Evolutionary conservation across 2,797 vertebrate species (phyloP).

Genomic region (Eospalax fontanierii): DNA sequence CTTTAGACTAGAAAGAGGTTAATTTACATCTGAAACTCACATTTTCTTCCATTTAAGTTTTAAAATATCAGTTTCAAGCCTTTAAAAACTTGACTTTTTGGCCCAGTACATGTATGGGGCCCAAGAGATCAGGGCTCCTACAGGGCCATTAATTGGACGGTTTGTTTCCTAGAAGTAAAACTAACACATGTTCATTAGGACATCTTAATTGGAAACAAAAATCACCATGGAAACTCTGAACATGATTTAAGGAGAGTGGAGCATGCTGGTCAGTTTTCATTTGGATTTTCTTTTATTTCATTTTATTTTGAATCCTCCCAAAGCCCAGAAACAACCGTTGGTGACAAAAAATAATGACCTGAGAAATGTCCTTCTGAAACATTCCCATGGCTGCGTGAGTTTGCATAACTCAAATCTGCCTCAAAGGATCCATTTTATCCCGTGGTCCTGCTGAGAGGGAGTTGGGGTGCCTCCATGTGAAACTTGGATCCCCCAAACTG

Average conservation of each 20-base stretch:
- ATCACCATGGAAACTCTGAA: slow-evolving; percentile 77
- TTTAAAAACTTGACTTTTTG: slow-evolving; percentile 60
- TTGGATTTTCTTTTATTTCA: slow-evolving; percentile 82
- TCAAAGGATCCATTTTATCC: slow-evolving; percentile 25
- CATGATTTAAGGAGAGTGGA: slow-evolving; percentile 80
- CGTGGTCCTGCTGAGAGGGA: not conserved
- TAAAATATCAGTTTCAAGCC: not conserved
- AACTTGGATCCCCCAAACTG: slow-evolving; percentile 34
- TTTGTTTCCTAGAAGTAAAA: slow-evolving; percentile 49
- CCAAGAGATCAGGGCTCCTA: slow-evolving; percentile 59
- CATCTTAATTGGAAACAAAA: slow-evolving; percentile 84
- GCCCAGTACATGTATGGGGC: not conserved
- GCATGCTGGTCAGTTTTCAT: slow-evolving; percentile 84
- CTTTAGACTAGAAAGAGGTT: not conserved
- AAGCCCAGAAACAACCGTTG: slow-evolving; percentile 80
- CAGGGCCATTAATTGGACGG: slow-evolving; percentile 61
- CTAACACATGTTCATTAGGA: slow-evolving; percentile 73
- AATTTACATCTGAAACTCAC: not conserved
- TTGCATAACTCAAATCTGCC: slow-evolving; percentile 60
- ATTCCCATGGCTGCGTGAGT: slow-evolving; percentile 21
- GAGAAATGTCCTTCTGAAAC: slow-evolving; percentile 76
- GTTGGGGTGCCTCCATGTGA: not conserved
- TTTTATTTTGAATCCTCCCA: slow-evolving; percentile 77
- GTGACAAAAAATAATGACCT: slow-evolving; percentile 82
- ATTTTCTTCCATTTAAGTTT: not conserved